These are phyloP conservation scores for Elachura formosa DNA, from an alignment of 2,113 vertebrate species.

Conservation along the genomic window DNA sequence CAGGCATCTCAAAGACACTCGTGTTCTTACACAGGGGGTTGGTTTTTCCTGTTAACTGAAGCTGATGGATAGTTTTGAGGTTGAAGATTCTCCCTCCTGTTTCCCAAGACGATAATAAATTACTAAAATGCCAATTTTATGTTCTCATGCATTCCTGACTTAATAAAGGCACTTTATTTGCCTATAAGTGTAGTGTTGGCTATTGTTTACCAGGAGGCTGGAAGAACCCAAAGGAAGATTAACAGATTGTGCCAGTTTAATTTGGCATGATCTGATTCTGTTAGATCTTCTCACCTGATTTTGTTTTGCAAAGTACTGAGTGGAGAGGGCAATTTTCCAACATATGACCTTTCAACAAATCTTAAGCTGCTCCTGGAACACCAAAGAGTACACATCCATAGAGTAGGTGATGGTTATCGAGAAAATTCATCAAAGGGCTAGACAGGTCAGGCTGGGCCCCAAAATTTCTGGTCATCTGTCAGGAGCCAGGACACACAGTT, in stretches of 20 bases:
- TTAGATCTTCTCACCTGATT: conserved; percentile 37
- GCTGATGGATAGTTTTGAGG: background rate
- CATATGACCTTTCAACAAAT: background rate
- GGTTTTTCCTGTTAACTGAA: background rate
- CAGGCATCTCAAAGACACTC: background rate
- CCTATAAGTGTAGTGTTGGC: background rate
- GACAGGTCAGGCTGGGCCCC: background rate
- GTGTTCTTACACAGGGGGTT: background rate
- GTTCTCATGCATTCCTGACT: background rate
- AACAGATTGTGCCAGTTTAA: conserved; percentile 5
- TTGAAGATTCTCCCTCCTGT: background rate
- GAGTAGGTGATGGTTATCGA: background rate
- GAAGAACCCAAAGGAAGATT: background rate
- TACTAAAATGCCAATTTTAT: background rate
- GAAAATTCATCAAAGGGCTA: background rate
- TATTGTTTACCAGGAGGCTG: background rate
- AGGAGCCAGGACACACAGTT: background rate
- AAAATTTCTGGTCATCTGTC: background rate
- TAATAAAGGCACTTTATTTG: conserved; percentile 10
- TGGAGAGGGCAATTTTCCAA: conserved; percentile 1
- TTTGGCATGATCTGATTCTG: background rate
- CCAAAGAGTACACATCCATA: background rate
- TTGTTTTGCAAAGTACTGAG: background rate
- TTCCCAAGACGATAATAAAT: conserved; percentile 4
- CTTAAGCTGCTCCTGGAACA: background rate